These are phyloP conservation scores for Sclerodermus sp. DNA, from an alignment of 2,888 invertebrate species.

Conservation along the genomic window DNA sequence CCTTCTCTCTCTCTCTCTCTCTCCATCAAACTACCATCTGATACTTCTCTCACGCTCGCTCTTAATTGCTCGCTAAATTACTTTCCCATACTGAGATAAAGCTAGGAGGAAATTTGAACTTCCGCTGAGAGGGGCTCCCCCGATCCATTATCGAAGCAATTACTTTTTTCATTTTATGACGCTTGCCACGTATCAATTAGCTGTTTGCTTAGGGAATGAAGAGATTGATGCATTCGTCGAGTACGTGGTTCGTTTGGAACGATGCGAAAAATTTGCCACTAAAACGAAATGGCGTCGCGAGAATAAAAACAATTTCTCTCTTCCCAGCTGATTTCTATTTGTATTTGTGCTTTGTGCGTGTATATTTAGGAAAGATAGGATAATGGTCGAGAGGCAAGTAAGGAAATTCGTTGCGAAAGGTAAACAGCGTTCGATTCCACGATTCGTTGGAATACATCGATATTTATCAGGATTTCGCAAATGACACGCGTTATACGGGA, in stretches of 20 bases:
- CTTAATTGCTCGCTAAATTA: constrained; percentile 45
- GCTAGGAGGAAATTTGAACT: constrained; percentile 37
- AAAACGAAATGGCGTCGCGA: too few relatives aligned
- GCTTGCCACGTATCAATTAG: neutral
- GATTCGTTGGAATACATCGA: too few relatives aligned
- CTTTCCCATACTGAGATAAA: constrained; percentile 32
- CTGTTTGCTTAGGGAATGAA: too few relatives aligned
- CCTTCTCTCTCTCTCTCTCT: constrained; percentile 29
- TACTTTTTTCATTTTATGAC: neutral
- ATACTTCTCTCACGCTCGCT: constrained; percentile 26
- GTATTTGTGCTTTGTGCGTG: too few relatives aligned
- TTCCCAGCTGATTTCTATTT: too few relatives aligned
- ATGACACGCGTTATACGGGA: too few relatives aligned
- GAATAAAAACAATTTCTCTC: neutral
- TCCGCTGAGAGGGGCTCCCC: constrained; percentile 1
- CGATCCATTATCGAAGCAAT: constrained; percentile 8
- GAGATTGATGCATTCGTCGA: neutral
- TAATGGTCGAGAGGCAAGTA: too few relatives aligned
- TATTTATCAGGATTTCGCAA: too few relatives aligned
- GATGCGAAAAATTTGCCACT: too few relatives aligned
- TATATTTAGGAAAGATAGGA: too few relatives aligned
- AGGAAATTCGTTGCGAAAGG: too few relatives aligned
- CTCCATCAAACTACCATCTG: constrained; percentile 15
- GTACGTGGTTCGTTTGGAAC: neutral
- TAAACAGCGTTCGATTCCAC: too few relatives aligned